phyloP scores from a whole-genome alignment of 2,113 vertebrate genomes.

The Trachemys scripta region DNA sequence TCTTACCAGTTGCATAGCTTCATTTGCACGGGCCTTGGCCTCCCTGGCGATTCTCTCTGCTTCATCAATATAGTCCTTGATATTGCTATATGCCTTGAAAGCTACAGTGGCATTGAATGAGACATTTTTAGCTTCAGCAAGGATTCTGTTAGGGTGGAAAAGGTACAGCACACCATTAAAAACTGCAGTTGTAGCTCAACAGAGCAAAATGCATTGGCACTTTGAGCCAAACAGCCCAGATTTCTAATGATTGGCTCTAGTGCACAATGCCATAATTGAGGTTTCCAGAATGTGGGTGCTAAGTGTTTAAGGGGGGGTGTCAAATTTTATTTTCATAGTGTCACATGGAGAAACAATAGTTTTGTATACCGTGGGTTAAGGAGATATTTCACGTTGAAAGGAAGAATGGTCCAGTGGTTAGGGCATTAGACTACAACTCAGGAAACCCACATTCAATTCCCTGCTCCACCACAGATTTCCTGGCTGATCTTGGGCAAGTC shows the following conservation, averaged over 20 bases:
- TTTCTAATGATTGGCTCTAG: background rate
- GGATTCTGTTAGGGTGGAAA: slow-evolving; percentile 85
- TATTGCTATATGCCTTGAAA: slow-evolving; percentile 96
- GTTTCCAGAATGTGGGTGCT: background rate
- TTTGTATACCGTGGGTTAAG: background rate
- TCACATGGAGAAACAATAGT: background rate
- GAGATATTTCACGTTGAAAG: background rate
- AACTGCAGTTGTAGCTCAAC: background rate
- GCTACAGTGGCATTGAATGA: slow-evolving; percentile 98
- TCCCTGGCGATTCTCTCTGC: slow-evolving; percentile 91
- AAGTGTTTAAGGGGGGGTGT: background rate
- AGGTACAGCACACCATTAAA: slow-evolving; percentile 49
- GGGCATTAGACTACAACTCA: background rate
- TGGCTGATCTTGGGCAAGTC: background rate
- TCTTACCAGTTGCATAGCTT: slow-evolving; percentile 90
- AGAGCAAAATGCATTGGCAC: background rate
- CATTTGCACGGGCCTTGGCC: slow-evolving; percentile 86
- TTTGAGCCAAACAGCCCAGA: background rate
- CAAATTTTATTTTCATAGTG: background rate
- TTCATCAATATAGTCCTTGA: slow-evolving; percentile 90
- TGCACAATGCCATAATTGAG: background rate
- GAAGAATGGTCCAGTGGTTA: background rate
- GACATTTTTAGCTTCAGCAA: slow-evolving; percentile 94
- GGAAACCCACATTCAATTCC: background rate
- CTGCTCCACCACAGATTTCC: background rate